Percentiles rank a stretch among this genome's conserved stretches.
phyloP scores from a whole-genome alignment of 1,140 invertebrate species.

The Nasonia giraulti region DNA sequence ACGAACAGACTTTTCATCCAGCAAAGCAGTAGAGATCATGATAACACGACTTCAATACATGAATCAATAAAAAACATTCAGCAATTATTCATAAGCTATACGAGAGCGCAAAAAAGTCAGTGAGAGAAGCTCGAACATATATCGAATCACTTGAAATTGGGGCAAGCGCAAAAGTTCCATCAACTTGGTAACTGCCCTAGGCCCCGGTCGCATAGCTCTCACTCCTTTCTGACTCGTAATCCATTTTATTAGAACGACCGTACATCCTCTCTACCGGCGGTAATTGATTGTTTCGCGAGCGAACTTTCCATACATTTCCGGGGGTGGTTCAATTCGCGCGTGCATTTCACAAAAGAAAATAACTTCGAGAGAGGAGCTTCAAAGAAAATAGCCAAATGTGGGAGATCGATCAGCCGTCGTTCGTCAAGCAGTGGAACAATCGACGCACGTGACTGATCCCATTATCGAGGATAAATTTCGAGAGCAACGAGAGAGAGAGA shows the following conservation, averaged over 20 bases:
- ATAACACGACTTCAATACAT: neutral
- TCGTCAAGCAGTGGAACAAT: conserved; percentile 34
- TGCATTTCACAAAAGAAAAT: neutral
- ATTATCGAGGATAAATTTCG: conserved; percentile 43
- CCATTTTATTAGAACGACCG: conserved; percentile 31
- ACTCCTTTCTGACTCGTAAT: neutral
- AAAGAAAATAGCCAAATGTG: conserved; percentile 25
- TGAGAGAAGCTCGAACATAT: neutral
- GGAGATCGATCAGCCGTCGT: conserved; percentile 43
- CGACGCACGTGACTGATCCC: conserved; percentile 38
- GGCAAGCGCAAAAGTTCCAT: conserved; percentile 40
- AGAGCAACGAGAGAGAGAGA: conserved; percentile 10
- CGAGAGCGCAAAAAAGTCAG: neutral
- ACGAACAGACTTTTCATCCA: neutral
- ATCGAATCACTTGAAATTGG: conserved; percentile 15
- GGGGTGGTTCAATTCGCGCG: neutral
- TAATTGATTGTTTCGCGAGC: conserved; percentile 34
- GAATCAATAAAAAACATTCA: neutral
- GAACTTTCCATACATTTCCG: conserved; percentile 12
- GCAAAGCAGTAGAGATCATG: no score
- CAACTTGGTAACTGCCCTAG: conserved; percentile 12
- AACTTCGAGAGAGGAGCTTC: neutral
- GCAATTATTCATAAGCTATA: neutral
- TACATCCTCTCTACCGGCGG: neutral
- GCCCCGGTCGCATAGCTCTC: neutral